phyloP scores from a whole-genome alignment of 2,797 vertebrate species.

The Amphiprion clarkii region DNA sequence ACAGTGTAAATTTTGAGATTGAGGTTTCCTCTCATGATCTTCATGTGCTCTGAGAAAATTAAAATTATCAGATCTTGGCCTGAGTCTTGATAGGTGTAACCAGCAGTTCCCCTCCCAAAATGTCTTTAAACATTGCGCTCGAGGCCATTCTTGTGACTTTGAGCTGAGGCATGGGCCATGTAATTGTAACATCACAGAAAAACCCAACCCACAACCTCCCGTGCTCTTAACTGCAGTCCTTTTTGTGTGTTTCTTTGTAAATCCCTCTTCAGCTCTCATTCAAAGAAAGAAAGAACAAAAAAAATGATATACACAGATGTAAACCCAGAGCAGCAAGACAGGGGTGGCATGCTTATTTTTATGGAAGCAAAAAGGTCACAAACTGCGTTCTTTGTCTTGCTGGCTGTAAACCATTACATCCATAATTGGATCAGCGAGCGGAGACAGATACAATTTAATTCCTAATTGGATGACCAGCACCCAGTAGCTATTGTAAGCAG shows the following conservation, averaged over 20 bases:
- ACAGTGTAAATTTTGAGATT: not conserved
- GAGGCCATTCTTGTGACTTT: slow-evolving; percentile 3
- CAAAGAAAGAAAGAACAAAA: slow-evolving; percentile 3
- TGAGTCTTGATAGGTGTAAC: not conserved
- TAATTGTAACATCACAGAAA: not conserved
- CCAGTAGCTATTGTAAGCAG: slow-evolving; percentile 12
- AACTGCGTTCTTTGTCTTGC: slow-evolving; percentile 30
- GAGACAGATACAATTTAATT: slow-evolving; percentile 39
- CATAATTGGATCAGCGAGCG: slow-evolving; percentile 43
- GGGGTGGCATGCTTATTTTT: slow-evolving; percentile 14
- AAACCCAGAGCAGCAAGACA: not conserved
- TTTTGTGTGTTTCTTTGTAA: not conserved
- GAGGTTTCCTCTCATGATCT: not conserved
- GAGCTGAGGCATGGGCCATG: not conserved
- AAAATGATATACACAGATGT: not conserved
- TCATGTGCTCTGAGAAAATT: not conserved
- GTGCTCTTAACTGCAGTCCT: not conserved
- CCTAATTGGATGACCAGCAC: slow-evolving; percentile 7
- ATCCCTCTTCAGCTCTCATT: not conserved
- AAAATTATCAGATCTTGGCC: not conserved
- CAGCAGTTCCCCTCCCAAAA: not conserved
- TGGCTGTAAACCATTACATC: slow-evolving; percentile 29
- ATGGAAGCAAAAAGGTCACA: slow-evolving; percentile 23
- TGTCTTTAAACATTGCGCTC: not conserved
- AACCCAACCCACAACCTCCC: slow-evolving; percentile 1